Evolutionary conservation across 2,888 invertebrate genomes (phyloP).

Genomic region (Caprella mutica): DNA sequence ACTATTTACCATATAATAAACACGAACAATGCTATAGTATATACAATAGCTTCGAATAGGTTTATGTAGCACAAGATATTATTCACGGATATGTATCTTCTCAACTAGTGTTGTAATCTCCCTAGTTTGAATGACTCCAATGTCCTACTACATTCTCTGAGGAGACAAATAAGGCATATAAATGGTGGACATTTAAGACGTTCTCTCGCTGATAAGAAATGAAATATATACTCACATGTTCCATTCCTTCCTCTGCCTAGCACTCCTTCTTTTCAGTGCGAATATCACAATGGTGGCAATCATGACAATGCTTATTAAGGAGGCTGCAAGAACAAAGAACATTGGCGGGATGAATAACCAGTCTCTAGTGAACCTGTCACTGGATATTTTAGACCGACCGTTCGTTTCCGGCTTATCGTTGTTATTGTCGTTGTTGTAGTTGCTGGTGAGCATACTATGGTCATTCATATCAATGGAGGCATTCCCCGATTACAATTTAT

Average conservation of each 20-base stretch:
- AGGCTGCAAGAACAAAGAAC: slow-evolving; percentile 16
- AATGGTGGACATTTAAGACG: too few relatives aligned
- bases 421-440: neutral
- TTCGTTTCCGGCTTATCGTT: neutral
- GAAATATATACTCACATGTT: too few relatives aligned
- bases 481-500: slow-evolving; percentile 6
- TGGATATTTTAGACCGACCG: neutral
- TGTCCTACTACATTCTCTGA: too few relatives aligned
- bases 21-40: too few relatives aligned
- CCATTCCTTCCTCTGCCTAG: slow-evolving; percentile 10
- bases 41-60: too few relatives aligned
- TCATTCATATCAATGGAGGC: slow-evolving; percentile 9
- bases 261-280: slow-evolving; percentile 12
- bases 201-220: too few relatives aligned
- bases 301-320: slow-evolving; percentile 17
- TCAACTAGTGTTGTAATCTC: too few relatives aligned
- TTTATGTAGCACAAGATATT: too few relatives aligned
- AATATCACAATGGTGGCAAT: slow-evolving; percentile 18
- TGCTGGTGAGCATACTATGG: slow-evolving; percentile 3
- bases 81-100: too few relatives aligned
- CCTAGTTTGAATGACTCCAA: too few relatives aligned
- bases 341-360: slow-evolving; percentile 16
- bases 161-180: too few relatives aligned
- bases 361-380: neutral
- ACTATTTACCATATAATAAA: too few relatives aligned